Conservation (phyloP, 2,888 invertebrate species). For the Hirtodrosophila cameraria region DNA sequence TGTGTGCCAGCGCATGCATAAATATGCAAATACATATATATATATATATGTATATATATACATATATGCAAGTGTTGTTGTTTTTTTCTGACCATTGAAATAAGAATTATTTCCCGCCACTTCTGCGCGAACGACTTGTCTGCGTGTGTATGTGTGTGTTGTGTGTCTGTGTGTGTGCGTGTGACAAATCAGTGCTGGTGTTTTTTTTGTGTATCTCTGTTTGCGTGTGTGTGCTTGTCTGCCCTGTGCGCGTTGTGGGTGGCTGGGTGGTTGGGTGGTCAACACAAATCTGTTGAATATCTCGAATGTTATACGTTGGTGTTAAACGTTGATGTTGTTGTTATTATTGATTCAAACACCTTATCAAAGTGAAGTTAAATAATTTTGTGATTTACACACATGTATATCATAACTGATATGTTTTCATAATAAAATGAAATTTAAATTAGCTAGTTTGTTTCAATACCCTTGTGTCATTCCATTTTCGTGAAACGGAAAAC, state of each 20-base stretch:
- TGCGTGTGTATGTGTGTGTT: constrained; percentile 65
- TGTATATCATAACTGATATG: too few relatives aligned
- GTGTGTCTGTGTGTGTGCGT: constrained; percentile 32
- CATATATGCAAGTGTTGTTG: constrained; percentile 19
- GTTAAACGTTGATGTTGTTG: neutral
- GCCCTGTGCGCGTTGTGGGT: constrained; percentile 29
- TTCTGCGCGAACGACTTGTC: constrained; percentile 65
- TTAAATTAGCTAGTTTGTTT: neutral
- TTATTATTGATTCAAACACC: neutral
- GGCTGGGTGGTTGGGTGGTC: constrained; percentile 34
- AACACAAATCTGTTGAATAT: constrained; percentile 54
- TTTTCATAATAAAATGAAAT: constrained; percentile 54
- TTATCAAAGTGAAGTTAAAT: too few relatives aligned
- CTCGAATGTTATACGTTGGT: constrained; percentile 7
- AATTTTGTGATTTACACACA: too few relatives aligned
- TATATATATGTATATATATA: too few relatives aligned
- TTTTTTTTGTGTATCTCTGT: constrained; percentile 13
- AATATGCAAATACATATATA: too few relatives aligned
- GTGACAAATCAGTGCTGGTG: constrained; percentile 29
- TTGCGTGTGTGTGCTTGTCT: constrained; percentile 13
- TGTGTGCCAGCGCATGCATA: constrained; percentile 6
- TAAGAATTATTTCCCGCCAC: constrained; percentile 69
- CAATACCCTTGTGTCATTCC: too few relatives aligned
- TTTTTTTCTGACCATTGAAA: constrained; percentile 22
- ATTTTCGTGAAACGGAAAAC: too few relatives aligned